A percentile compares a stretch with the other conserved stretches of the same genome.
Conservation (phyloP, 2,113 vertebrate species). For the Vidua chalybeata region DNA sequence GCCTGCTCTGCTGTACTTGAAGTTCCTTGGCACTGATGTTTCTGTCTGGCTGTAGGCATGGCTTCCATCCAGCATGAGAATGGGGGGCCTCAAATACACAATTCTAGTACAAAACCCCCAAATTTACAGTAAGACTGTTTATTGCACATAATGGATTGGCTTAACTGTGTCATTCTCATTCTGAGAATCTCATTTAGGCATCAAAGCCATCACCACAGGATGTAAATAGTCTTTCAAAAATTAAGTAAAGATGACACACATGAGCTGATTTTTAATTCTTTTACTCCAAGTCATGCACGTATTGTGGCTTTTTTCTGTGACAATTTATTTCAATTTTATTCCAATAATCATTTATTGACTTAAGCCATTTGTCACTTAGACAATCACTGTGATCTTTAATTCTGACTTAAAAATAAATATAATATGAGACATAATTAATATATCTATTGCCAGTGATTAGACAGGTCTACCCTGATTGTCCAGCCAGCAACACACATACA, state of each 20-base stretch:
- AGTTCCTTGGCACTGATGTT: not conserved
- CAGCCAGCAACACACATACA: not conserved
- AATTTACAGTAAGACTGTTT: not conserved
- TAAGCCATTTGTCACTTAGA: not conserved
- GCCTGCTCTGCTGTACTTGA: not conserved
- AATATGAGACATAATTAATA: not conserved
- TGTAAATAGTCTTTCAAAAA: not conserved
- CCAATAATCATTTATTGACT: not conserved
- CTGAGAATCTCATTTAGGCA: not conserved
- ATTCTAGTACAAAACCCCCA: not conserved
- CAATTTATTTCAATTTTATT: not conserved
- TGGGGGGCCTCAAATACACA: not conserved
- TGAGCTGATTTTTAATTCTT: not conserved
- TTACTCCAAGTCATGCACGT: not conserved
- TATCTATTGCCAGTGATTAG: not conserved
- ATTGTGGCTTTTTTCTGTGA: not conserved
- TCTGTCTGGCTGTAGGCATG: not conserved
- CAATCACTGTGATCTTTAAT: not conserved
- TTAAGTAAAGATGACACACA: not conserved
- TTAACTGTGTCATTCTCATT: not conserved
- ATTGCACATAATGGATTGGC: not conserved
- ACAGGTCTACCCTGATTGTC: not conserved
- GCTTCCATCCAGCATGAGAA: not conserved
- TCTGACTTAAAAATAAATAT: not conserved
- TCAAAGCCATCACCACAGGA: not conserved